Conservation (phyloP, 2,113 vertebrate genomes). For the Tricholaema leucomelas region DNA sequence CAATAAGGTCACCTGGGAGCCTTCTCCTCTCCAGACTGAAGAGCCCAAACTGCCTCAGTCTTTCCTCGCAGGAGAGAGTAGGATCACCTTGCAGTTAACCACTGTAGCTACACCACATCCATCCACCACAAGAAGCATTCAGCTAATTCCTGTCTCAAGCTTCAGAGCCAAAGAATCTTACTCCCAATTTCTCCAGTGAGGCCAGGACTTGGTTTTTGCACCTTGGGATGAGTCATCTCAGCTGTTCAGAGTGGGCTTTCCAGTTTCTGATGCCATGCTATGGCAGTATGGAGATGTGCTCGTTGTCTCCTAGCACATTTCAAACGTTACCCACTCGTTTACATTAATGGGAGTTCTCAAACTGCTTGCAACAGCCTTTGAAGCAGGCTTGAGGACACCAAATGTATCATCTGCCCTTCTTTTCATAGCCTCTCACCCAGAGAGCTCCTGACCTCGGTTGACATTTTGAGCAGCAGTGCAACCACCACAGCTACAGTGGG, state of each 20-base stretch:
- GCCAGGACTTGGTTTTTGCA: neutral
- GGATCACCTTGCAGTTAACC: neutral
- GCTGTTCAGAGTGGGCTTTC: neutral
- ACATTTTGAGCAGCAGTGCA: neutral
- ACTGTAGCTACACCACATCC: neutral
- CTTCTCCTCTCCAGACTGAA: too few relatives aligned
- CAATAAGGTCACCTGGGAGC: too few relatives aligned
- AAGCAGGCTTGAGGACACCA: neutral
- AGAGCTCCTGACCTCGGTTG: neutral
- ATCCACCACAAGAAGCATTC: neutral
- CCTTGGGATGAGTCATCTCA: neutral
- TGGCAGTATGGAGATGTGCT: neutral
- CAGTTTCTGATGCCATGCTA: fast-evolving
- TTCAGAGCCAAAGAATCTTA: neutral
- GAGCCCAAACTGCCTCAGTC: too few relatives aligned
- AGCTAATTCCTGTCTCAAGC: neutral
- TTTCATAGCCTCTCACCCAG: neutral
- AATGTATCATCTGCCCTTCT: neutral
- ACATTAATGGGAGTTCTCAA: neutral
- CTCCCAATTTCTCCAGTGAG: neutral
- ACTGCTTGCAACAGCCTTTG: neutral
- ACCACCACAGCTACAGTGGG: neutral
- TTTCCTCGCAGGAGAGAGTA: too few relatives aligned
- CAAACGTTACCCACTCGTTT: neutral
- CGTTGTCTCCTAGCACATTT: neutral